Base-by-base conservation (phyloP, 2,888 invertebrate species). In the Lysandra bellargus region DNA sequence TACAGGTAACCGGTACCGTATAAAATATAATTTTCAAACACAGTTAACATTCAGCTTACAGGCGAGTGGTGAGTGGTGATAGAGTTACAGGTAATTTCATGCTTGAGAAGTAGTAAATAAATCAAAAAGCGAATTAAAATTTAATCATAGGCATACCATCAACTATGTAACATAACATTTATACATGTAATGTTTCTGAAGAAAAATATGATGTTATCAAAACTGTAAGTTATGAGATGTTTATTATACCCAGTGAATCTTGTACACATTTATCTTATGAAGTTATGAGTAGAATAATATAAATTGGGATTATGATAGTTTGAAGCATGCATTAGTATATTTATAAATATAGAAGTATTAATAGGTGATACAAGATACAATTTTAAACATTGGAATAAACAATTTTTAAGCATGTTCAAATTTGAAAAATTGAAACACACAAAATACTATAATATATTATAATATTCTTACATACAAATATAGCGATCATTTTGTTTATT, bases 201-300 rank as follows among this genome's bases (percentile, higher is more conserved):
- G 1, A 3, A 1, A 61, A n/a, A 61, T 61, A 57, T 14, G 17
- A 57, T 57, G 57, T 57, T 57, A 57, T 17, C 17, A 17, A 33
- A 33, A 33, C 14, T 3, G 14, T 37, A 9, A 69, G 69, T 69
- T 14, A 69, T 69, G 69, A 69, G 33, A 37, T 69, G 33, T 69
- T 37, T 33, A 37, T 12, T 69, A 33, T 4, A 37, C 30, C 30
- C 30, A 30, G 30, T 14, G 30, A 69, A 69, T 37, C 33, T 69
- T 33, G 12, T 69, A 33, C 33, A 37, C 69, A 14, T 17, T 33
- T 69, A 69, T 69, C 57, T 57, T 57, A 57, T 57, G 17, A 57
- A 57, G 69, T 69, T 69, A 69, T 69, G 33, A 33, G 69, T 37
- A 69, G 69, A 69, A 69, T 69, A 69, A 69, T 69, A 69, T 37